phyloP scores from a whole-genome alignment of 2,797 vertebrate genomes.

The Argya squamiceps region DNA sequence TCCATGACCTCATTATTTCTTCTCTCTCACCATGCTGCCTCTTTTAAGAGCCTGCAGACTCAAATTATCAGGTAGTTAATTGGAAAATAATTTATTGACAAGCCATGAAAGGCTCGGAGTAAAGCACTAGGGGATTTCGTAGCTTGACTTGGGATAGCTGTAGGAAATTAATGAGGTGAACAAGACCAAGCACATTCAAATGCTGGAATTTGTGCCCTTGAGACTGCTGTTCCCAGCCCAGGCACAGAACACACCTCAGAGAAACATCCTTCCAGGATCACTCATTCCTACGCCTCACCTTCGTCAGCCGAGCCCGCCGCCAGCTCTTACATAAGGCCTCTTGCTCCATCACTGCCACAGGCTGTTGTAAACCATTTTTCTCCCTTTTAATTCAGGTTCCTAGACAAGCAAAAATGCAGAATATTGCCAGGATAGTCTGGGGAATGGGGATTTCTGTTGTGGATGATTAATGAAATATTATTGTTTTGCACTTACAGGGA shows the following conservation, averaged over 20 bases:
- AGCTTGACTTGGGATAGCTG: constrained; percentile 18
- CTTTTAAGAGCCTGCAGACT: not conserved
- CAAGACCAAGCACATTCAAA: constrained; percentile 69
- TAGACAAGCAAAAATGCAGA: constrained; percentile 68
- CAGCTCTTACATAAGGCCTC: constrained; percentile 63
- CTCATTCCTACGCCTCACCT: constrained; percentile 50
- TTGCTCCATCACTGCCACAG: constrained; percentile 60
- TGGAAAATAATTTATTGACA: constrained; percentile 46
- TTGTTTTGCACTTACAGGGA: constrained; percentile 46
- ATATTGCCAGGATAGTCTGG: constrained; percentile 55
- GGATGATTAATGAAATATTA: constrained; percentile 54
- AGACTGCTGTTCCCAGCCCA: constrained; percentile 64
- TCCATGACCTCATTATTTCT: not conserved
- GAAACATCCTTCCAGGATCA: constrained; percentile 64
- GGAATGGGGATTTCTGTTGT: constrained; percentile 29
- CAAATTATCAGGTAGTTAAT: constrained; percentile 39
- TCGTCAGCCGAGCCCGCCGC: not conserved
- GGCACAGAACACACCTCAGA: constrained; percentile 66
- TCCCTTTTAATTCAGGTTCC: constrained; percentile 41
- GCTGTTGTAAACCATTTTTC: constrained; percentile 61
- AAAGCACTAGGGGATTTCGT: not conserved
- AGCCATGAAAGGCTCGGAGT: not conserved
- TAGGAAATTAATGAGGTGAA: constrained; percentile 60
- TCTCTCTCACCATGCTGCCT: not conserved
- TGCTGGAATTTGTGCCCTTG: constrained; percentile 67